Evolutionary conservation across 2,888 invertebrate species (phyloP), one percentile per base, ranked within the genome.

Genomic region (Beris morrisii): DNA sequence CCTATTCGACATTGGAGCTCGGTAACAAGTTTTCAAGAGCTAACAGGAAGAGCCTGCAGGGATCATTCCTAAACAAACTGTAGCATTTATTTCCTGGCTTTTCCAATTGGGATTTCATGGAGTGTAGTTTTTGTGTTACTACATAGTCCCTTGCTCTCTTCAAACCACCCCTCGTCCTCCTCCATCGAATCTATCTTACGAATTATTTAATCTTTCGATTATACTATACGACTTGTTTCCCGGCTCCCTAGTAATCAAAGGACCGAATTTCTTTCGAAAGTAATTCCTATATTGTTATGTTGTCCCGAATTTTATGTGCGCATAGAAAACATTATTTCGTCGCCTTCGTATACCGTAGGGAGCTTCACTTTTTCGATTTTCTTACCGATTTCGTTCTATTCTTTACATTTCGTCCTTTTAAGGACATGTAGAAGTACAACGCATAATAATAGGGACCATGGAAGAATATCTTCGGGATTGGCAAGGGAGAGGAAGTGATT

Each of bases 131-230:
- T 22, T 22, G 22, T 22, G 22, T 22, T 22, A 22, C 22, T 22
- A 3, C 3, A 22, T 22, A 22, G 22, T 22, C 22, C 22, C 22
- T 22, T 22, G 22, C 22, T 22, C 22, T 22, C 22, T 22, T 22
- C 22, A 1, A 22, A 22, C 22, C 22, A 22, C 22, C 22, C 22
- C 22, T 22, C 22, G 22, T 22, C 22, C 15, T n/a, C 3, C 15
- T 48, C 48, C 1, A 9, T 12, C 11, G 3, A 48, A 52, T 15
- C 15, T 28, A 52, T 52, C 52, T 52, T 4, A 52, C 15, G 15
- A 52, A 52, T 52, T 52, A 52, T 52, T 52, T 52, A 52, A 28
- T 52, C 52, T 52, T 52, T 52, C 52, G 52, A 52, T 52, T 52
- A 30, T 52, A 22, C 22, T 52, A 52, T 28, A 52, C 13, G 52